A percentile compares a stretch with the other conserved stretches of the same genome.
Evolutionary conservation across 2,113 vertebrate species (phyloP).

Genomic region (Oncorhynchus nerka): DNA sequence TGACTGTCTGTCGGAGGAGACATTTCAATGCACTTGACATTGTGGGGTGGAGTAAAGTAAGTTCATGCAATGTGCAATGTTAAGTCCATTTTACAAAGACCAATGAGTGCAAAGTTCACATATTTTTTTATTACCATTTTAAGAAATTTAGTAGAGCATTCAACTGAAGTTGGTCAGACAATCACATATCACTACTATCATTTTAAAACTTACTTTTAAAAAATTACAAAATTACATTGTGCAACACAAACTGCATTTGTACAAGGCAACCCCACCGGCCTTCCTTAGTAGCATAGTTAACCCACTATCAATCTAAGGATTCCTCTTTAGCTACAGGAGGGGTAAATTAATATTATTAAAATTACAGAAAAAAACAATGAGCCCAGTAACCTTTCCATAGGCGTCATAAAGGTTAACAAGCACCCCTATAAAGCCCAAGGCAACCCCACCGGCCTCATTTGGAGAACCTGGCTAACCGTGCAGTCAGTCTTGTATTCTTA

Average conservation of each 20-base stretch:
- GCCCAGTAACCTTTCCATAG: slow-evolving; percentile 62
- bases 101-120: no score
- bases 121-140: no score
- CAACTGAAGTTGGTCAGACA: no score
- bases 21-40: slow-evolving; percentile 4
- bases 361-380: slow-evolving; percentile 31
- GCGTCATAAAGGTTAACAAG: slow-evolving; percentile 69
- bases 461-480: slow-evolving; percentile 24
- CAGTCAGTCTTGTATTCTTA: neutral
- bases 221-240: neutral
- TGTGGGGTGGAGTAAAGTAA: neutral
- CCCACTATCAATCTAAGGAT: no score
- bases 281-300: no score
- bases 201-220: no score
- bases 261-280: neutral
- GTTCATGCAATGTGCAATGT: neutral
- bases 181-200: no score
- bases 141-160: no score
- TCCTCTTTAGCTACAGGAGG: neutral
- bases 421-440: slow-evolving; percentile 21
- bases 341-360: neutral
- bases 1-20: slow-evolving; percentile 64
- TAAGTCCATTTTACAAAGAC: neutral
- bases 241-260: neutral
- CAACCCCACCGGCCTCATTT: slow-evolving; percentile 44